These are phyloP conservation scores for Zonotrichia albicollis DNA, from an alignment of 2,797 vertebrate genomes.

Conservation along the genomic window DNA sequence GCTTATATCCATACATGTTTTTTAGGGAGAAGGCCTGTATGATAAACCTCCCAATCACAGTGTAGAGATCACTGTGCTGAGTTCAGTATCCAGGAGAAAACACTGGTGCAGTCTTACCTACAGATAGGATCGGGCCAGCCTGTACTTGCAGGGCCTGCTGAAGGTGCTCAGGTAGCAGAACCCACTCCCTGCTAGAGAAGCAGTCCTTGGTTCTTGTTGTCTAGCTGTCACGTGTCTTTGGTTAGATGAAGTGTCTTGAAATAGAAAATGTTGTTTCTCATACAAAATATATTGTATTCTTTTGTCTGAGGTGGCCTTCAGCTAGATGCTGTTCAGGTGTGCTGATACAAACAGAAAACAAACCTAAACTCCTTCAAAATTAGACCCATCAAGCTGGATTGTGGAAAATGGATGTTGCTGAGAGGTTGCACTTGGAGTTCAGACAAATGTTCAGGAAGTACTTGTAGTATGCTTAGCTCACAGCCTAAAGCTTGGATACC, in stretches of 20 bases:
- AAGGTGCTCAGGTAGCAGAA: not conserved
- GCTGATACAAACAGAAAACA: not conserved
- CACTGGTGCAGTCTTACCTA: not conserved
- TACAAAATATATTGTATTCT: not conserved
- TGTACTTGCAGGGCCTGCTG: not conserved
- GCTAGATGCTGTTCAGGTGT: not conserved
- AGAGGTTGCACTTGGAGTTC: not conserved
- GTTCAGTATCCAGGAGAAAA: not conserved
- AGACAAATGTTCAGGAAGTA: not conserved
- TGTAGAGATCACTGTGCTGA: not conserved
- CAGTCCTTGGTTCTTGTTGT: not conserved
- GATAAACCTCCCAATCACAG: not conserved
- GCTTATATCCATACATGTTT: accelerated
- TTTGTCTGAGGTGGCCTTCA: not conserved
- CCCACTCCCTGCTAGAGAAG: not conserved
- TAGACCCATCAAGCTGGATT: not conserved
- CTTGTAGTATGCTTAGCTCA: not conserved
- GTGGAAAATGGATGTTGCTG: not conserved
- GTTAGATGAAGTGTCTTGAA: not conserved
- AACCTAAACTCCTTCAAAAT: not conserved
- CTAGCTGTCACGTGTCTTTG: not conserved
- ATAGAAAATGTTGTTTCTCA: not conserved
- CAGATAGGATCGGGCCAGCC: not conserved
- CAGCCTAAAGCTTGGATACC: not conserved
- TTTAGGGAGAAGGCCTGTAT: not conserved